Conservation (phyloP, 2,888 invertebrate species). For the Scrobipalpa atriplicella region DNA sequence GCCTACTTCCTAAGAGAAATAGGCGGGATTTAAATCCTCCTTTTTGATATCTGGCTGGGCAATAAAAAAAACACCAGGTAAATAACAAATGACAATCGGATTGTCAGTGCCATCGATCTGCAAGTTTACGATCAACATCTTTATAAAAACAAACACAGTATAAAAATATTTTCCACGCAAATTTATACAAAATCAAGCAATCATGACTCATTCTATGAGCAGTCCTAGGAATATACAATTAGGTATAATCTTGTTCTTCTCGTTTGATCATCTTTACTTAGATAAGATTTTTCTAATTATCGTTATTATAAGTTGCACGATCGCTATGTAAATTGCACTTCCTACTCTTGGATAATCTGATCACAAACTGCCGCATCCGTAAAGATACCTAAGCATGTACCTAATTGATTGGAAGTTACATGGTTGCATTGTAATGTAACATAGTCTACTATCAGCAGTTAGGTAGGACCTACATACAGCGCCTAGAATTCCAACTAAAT, state of each 20-base stretch:
- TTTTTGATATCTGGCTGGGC: background rate
- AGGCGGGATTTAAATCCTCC: background rate
- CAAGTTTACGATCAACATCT: conserved; percentile 2
- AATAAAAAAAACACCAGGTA: background rate
- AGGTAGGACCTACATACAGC: too few species aligned
- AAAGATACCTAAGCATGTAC: too few species aligned
- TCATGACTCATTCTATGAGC: conserved; percentile 77
- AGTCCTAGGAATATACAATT: conserved; percentile 76
- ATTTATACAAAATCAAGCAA: conserved; percentile 31
- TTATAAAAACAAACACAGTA: conserved; percentile 10
- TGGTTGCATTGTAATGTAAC: too few species aligned
- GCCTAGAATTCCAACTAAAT: too few species aligned
- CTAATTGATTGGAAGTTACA: too few species aligned
- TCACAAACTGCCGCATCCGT: too few species aligned
- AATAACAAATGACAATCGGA: conserved; percentile 29
- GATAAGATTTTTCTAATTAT: background rate
- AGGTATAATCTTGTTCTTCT: conserved; percentile 47
- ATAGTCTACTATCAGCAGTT: too few species aligned
- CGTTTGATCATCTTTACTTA: background rate
- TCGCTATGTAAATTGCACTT: too few species aligned
- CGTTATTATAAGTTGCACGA: too few species aligned
- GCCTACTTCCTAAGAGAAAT: too few species aligned
- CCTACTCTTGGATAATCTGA: too few species aligned
- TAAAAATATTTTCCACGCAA: background rate
- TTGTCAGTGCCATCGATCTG: conserved; percentile 17